phyloP scores from a whole-genome alignment of 1,140 invertebrate genomes.

The Ooceraea biroi region DNA sequence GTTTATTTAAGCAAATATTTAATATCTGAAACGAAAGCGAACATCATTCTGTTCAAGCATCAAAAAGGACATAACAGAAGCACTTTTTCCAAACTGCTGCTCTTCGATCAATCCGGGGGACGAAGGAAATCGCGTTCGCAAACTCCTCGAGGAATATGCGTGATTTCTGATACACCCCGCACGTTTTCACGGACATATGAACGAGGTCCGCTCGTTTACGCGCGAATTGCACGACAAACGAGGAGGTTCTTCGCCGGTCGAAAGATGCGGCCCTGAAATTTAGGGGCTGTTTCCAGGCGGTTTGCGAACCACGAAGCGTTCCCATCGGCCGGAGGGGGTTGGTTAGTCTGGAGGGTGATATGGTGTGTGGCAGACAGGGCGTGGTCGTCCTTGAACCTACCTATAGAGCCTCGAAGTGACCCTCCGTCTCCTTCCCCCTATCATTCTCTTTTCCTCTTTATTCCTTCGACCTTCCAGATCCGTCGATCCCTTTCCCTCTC shows the following conservation, averaged over 20 bases:
- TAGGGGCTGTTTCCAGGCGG: constrained; percentile 76
- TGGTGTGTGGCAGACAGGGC: constrained; percentile 83
- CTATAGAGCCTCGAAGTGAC: constrained; percentile 62
- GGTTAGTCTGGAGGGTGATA: constrained; percentile 66
- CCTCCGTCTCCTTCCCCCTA: constrained; percentile 31
- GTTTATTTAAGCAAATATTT: not conserved
- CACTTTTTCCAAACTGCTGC: not conserved
- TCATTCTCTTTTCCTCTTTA: constrained; percentile 34
- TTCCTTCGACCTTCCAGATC: constrained; percentile 43
- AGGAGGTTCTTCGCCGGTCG: constrained; percentile 32
- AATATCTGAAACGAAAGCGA: too few relatives aligned
- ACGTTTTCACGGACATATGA: constrained; percentile 1
- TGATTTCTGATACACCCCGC: constrained; percentile 3
- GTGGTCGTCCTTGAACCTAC: constrained; percentile 85
- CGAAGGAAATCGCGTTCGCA: not conserved
- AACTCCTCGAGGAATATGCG: not conserved
- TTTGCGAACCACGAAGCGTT: constrained; percentile 76
- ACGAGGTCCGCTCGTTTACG: constrained; percentile 53
- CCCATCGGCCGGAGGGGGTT: constrained; percentile 62
- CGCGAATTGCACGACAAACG: constrained; percentile 62
- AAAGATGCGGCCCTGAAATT: constrained; percentile 71
- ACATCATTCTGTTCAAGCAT: too few relatives aligned
- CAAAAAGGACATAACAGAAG: too few relatives aligned
- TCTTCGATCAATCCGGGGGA: too few relatives aligned
- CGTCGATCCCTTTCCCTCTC: constrained; percentile 16